Evolutionary conservation across 2,888 invertebrate genomes (phyloP).

Genomic region (Macaria notata): DNA sequence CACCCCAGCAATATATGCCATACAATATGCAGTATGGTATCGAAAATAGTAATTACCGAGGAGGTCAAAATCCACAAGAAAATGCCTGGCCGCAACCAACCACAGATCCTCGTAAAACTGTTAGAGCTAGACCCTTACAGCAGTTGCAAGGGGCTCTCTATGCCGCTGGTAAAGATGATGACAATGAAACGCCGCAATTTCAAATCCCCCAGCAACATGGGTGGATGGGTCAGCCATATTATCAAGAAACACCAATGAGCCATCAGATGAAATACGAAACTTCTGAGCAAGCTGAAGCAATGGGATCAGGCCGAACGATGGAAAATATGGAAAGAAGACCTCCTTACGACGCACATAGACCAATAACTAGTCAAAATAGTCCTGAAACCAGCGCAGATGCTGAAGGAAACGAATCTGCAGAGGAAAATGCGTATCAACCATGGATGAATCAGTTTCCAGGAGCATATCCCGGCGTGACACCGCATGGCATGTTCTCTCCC

Average conservation of each 20-base stretch:
- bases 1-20: too few species aligned
- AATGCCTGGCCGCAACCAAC: too few species aligned
- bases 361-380: neutral
- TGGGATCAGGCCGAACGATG: neutral
- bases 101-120: too few species aligned
- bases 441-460: neutral
- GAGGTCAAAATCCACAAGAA: neutral
- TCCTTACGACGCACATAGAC: conserved; percentile 1
- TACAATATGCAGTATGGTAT: too few species aligned
- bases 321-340: neutral
- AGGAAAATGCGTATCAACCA: neutral
- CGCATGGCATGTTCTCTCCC: neutral
- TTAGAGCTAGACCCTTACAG: neutral
- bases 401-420: neutral
- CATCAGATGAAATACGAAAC: neutral
- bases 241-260: neutral
- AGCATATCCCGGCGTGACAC: neutral
- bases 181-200: neutral
- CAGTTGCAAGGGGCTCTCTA: neutral
- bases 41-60: too few species aligned
- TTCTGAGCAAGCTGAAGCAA: neutral
- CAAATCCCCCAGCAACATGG: neutral
- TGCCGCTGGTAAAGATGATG: neutral
- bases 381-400: neutral
- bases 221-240: neutral